Percentiles rank a stretch among this genome's conserved stretches.
Evolutionary conservation across 2,888 invertebrate genomes (phyloP).

Genomic region (Orchesella flavescens): DNA sequence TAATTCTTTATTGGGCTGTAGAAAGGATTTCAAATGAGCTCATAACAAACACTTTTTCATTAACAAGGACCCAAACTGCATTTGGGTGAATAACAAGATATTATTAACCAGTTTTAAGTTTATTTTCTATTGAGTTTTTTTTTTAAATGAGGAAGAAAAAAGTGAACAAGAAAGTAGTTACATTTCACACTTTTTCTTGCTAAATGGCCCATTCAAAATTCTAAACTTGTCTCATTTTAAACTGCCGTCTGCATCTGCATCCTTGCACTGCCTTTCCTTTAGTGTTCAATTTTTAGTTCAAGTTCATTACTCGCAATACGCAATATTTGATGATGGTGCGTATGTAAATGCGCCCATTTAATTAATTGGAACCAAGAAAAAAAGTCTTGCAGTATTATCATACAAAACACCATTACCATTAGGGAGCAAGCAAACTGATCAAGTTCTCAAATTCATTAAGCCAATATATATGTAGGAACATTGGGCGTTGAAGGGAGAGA

Average conservation of each 20-base stretch:
- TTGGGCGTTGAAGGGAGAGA: not conserved
- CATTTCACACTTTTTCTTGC: conserved; percentile 17
- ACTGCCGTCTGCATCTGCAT: not conserved
- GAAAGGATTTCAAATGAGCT: conserved; percentile 43
- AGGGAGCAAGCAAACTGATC: conserved; percentile 51
- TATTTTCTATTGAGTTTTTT: not conserved
- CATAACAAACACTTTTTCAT: conserved; percentile 31
- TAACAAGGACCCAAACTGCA: not conserved
- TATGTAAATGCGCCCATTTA: not conserved
- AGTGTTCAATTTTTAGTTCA: conserved; percentile 6
- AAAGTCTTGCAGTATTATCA: not conserved
- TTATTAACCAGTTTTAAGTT: too few relatives aligned
- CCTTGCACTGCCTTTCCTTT: not conserved
- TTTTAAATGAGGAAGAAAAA: not conserved
- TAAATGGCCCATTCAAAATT: conserved; percentile 32
- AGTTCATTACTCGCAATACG: not conserved
- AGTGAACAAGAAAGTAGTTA: conserved; percentile 9
- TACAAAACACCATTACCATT: conserved; percentile 9
- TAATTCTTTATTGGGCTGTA: not conserved
- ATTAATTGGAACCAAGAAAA: conserved; percentile 1
- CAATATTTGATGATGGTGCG: not conserved
- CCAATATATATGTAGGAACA: not conserved
- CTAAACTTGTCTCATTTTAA: conserved; percentile 44
- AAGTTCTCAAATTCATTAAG: conserved; percentile 44
- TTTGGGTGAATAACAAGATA: too few relatives aligned